A percentile compares a stretch with the other conserved stretches of the same genome.
These are phyloP conservation scores for Cyclophora albipunctata DNA, from an alignment of 2,888 invertebrate genomes.

Conservation along the genomic window DNA sequence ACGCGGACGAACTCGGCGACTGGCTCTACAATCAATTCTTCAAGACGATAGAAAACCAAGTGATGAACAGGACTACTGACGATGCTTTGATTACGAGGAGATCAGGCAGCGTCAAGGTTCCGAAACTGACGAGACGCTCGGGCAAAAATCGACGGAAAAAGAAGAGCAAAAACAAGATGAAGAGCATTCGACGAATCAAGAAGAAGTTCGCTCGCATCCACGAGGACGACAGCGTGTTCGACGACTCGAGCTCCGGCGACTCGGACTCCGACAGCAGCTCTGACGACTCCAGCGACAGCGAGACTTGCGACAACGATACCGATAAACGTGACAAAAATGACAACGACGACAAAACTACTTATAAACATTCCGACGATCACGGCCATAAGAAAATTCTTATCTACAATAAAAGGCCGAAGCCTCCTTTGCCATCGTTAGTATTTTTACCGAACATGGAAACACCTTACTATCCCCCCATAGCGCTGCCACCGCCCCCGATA, in stretches of 20 bases:
- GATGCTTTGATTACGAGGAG: conserved; percentile 33
- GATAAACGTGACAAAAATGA: conserved; percentile 16
- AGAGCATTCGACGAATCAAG: conserved; percentile 18
- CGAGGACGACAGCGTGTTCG: conserved; percentile 57
- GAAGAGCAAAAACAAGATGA: conserved; percentile 30
- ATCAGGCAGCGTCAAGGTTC: conserved; percentile 22
- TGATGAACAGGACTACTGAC: conserved; percentile 52
- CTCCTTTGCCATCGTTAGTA: conserved; percentile 59
- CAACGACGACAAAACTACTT: conserved; percentile 10
- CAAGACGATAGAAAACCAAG: conserved; percentile 62
- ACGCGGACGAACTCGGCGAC: conserved; percentile 55
- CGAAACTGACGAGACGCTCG: no score
- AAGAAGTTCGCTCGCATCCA: conserved; percentile 51
- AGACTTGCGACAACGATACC: conserved; percentile 12
- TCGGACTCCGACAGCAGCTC: conserved; percentile 22
- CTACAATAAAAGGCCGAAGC: conserved; percentile 50
- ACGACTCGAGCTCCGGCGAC: conserved; percentile 28
- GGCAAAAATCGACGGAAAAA: conserved; percentile 20
- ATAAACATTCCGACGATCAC: conserved; percentile 16
- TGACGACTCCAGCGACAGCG: conserved; percentile 23
- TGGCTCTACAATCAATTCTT: conserved; percentile 69
- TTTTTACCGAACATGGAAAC: conserved; percentile 58
- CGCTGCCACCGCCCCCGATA: conserved; percentile 48
- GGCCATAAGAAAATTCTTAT: conserved; percentile 57
- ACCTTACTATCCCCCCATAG: conserved; percentile 58